Conservation (phyloP, 2,113 vertebrate species). For the Okapia johnstoni region DNA sequence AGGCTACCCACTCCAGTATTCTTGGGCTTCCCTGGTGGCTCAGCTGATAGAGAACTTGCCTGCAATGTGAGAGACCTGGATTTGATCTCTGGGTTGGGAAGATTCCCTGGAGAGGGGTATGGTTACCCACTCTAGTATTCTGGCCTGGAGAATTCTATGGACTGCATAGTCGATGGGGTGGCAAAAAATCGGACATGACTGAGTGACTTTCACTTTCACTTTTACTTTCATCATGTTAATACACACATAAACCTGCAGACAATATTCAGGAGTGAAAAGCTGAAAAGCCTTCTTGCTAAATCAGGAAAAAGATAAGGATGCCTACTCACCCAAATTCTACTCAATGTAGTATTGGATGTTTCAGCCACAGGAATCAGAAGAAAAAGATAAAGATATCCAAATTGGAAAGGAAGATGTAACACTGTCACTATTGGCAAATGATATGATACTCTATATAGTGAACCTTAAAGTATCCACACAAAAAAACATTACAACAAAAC, state of each 20-base stretch:
- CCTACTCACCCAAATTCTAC: background rate
- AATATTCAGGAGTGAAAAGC: background rate
- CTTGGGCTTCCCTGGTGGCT: background rate
- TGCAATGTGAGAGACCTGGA: background rate
- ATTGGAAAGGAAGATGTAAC: background rate
- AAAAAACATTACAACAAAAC: background rate
- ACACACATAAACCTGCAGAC: background rate
- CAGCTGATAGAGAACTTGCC: accelerated
- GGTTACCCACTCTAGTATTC: background rate
- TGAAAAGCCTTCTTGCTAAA: background rate
- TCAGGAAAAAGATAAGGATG: background rate
- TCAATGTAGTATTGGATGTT: background rate
- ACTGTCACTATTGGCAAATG: background rate
- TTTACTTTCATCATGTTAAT: background rate
- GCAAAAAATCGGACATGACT: background rate
- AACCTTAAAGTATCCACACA: background rate
- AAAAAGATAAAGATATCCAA: background rate
- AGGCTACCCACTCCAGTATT: background rate
- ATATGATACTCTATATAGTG: background rate
- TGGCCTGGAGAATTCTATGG: background rate
- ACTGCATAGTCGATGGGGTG: background rate
- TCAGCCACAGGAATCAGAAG: background rate
- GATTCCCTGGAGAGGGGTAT: background rate
- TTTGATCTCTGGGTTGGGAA: background rate
- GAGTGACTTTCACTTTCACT: background rate